Percentiles rank a stretch among this genome's conserved stretches.
Conservation (phyloP, 2,888 invertebrate species). For the Micoletzkya japonica region DNA sequence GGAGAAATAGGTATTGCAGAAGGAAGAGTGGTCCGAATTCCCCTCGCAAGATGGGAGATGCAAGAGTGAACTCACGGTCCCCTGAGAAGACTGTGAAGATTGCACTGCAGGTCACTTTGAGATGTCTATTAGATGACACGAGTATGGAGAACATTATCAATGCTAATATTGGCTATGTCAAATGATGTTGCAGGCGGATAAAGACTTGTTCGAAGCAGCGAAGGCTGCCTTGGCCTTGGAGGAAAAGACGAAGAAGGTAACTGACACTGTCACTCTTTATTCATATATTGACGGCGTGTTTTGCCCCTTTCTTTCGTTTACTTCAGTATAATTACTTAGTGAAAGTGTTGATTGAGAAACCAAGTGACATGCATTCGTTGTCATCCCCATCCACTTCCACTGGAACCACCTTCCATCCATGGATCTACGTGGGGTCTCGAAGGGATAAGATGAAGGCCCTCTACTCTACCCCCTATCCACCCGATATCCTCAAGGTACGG, state of each 20-base stretch:
- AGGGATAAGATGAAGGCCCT: constrained; percentile 28
- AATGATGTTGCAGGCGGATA: constrained; percentile 17
- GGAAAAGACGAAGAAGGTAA: neutral
- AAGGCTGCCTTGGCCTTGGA: constrained; percentile 15
- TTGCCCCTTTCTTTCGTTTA: neutral
- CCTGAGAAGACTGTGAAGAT: constrained; percentile 3
- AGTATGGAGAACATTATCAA: neutral
- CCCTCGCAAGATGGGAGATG: constrained; percentile 6
- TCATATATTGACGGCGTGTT: too few relatives aligned
- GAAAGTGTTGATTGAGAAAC: neutral
- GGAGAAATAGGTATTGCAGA: constrained; percentile 1
- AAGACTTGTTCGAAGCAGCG: constrained; percentile 21
- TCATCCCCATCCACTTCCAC: too few relatives aligned
- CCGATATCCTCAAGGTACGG: constrained; percentile 32
- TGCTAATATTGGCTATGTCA: neutral
- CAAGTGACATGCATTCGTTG: too few relatives aligned
- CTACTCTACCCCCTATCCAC: constrained; percentile 42
- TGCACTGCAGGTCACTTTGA: constrained; percentile 10
- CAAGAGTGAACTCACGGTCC: neutral
- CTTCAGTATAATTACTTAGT: neutral
- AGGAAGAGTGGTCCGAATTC: constrained; percentile 11
- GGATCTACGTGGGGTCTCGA: constrained; percentile 22
- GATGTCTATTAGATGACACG: neutral
- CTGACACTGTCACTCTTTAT: too few relatives aligned
- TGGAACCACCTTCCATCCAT: too few relatives aligned